These are phyloP conservation scores for Vipera ursinii DNA, from an alignment of 2,797 vertebrate genomes.

Conservation along the genomic window DNA sequence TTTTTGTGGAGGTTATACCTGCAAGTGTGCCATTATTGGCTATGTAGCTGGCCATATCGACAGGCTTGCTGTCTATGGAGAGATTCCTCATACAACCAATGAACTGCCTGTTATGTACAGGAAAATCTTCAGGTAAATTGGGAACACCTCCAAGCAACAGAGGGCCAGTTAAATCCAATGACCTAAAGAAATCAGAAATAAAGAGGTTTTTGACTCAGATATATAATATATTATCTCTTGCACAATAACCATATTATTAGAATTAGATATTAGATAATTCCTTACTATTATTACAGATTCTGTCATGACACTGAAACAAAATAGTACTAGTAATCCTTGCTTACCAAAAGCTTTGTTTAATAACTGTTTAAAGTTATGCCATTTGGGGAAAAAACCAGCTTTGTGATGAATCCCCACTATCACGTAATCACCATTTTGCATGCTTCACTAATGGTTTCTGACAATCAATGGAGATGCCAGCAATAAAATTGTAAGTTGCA, in stretches of 20 bases:
- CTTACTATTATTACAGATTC: background rate
- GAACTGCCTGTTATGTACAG: slow-evolving; percentile 90
- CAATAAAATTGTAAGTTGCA: background rate
- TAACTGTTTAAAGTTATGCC: background rate
- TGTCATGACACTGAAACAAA: background rate
- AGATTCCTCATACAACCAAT: slow-evolving; percentile 96
- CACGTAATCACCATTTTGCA: background rate
- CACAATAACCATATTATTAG: background rate
- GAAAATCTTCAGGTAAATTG: slow-evolving; percentile 95
- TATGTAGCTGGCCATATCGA: slow-evolving; percentile 94
- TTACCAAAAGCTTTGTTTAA: background rate
- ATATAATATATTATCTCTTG: background rate
- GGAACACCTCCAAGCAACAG: slow-evolving; percentile 93
- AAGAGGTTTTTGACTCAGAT: background rate
- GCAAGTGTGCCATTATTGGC: slow-evolving; percentile 93
- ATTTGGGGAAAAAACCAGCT: background rate
- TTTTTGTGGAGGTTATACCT: slow-evolving; percentile 68
- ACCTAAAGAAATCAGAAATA: slow-evolving; percentile 72
- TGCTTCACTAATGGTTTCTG: background rate
- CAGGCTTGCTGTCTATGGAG: slow-evolving; percentile 83
- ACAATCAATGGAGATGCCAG: background rate
- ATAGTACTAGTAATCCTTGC: background rate
- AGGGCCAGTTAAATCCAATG: slow-evolving; percentile 94
- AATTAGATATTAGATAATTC: background rate
- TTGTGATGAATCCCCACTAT: background rate